A percentile compares a stretch with the other conserved stretches of the same genome.
Evolutionary conservation across 1,140 invertebrate species (phyloP).

Genomic region (Penaeus vannamei): DNA sequence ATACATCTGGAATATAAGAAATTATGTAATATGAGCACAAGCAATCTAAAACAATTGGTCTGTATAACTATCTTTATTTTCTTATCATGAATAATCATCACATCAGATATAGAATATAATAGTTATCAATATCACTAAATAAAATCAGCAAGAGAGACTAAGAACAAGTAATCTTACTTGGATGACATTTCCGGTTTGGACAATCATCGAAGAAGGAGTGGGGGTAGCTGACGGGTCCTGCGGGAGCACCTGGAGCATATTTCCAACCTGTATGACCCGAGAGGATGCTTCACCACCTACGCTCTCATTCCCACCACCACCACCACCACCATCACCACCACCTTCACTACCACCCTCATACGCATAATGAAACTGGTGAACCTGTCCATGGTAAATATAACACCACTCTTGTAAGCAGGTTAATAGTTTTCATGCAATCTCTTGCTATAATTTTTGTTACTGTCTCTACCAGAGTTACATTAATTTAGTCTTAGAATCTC

Average conservation of each 20-base stretch:
- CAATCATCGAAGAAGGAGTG: conserved; percentile 51
- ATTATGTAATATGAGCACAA: no score
- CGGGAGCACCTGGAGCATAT: conserved; percentile 77
- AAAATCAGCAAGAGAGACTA: neutral
- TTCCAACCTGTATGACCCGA: conserved; percentile 74
- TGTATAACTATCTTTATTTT: no score
- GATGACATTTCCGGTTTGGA: conserved; percentile 59
- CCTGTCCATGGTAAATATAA: conserved; percentile 33
- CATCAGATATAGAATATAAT: no score
- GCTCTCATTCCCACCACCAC: neutral
- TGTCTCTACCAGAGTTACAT: neutral
- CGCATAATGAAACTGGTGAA: conserved; percentile 69
- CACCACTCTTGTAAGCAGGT: neutral
- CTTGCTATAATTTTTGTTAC: neutral
- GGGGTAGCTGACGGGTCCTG: conserved; percentile 69
- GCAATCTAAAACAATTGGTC: no score
- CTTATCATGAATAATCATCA: no score
- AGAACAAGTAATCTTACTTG: conserved; percentile 31
- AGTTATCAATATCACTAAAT: no score
- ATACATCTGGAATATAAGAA: neutral
- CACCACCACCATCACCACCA: neutral
- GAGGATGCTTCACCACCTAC: conserved; percentile 11
- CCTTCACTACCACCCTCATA: conserved; percentile 26
- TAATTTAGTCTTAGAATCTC: no score
- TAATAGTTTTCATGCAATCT: no score